Conservation (phyloP, 2,888 invertebrate species). For the Micropterix aruncella region DNA sequence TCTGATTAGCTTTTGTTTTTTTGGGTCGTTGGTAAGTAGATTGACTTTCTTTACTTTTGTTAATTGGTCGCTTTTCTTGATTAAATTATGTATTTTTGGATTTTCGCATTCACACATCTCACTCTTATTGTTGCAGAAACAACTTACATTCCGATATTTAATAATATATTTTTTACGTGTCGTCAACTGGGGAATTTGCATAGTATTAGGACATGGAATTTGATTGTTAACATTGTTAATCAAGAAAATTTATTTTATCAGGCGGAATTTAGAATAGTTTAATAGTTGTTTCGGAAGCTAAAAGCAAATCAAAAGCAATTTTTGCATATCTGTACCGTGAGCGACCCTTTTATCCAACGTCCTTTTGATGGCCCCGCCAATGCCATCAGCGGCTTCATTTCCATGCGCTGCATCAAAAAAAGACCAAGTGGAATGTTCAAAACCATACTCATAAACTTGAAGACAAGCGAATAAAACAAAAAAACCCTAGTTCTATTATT, state of each 20-base stretch:
- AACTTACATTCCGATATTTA: background rate
- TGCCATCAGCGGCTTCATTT: slow-evolving; percentile 7
- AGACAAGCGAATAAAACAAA: too few relatives aligned
- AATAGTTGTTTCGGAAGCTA: background rate
- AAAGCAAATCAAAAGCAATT: background rate
- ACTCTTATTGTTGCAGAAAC: background rate
- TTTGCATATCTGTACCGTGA: slow-evolving; percentile 3
- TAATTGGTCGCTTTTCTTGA: too few relatives aligned
- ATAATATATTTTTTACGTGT: slow-evolving; percentile 2
- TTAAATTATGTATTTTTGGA: slow-evolving; percentile 3
- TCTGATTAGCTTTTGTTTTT: slow-evolving; percentile 4
- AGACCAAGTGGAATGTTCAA: slow-evolving; percentile 3
- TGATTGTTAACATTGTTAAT: slow-evolving; percentile 3
- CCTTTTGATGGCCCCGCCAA: slow-evolving; percentile 6
- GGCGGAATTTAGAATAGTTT: slow-evolving; percentile 5
- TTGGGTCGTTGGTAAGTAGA: slow-evolving; percentile 4
- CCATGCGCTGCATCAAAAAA: slow-evolving; percentile 6
- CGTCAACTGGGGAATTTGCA: slow-evolving; percentile 3
- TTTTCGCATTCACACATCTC: background rate
- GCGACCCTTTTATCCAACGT: slow-evolving; percentile 3
- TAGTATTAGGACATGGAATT: slow-evolving; percentile 1
- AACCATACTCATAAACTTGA: too few relatives aligned
- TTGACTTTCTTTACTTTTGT: too few relatives aligned
- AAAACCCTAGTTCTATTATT: too few relatives aligned
- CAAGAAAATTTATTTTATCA: slow-evolving; percentile 3